Conservation (phyloP, 2,888 invertebrate species). For the Macropis europaea region DNA sequence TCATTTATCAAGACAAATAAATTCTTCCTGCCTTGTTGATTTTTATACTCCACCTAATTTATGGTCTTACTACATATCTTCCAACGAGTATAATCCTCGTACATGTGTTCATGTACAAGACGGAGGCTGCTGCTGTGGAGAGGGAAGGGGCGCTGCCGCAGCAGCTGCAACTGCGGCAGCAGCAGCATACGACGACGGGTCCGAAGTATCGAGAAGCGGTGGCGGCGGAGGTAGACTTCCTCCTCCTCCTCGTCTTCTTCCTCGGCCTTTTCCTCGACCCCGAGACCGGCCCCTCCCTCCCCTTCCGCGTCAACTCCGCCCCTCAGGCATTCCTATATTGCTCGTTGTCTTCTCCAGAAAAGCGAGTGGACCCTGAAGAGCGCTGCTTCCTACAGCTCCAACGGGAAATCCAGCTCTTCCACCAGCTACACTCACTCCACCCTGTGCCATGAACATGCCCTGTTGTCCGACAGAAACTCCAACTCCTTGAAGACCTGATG, state of each 20-base stretch:
- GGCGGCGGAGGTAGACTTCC: slow-evolving; percentile 72
- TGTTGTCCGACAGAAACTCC: slow-evolving; percentile 73
- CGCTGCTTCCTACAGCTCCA: slow-evolving; percentile 79
- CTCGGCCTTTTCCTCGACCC: slow-evolving; percentile 88
- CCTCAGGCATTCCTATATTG: slow-evolving; percentile 93
- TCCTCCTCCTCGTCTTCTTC: slow-evolving; percentile 87
- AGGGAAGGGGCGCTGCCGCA: slow-evolving; percentile 77
- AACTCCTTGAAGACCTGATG: slow-evolving; percentile 73
- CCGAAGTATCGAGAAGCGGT: slow-evolving; percentile 76
- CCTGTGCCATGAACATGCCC: slow-evolving; percentile 76
- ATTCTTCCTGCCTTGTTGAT: no score
- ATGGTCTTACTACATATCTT: no score
- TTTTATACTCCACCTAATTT: no score
- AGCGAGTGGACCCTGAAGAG: slow-evolving; percentile 91
- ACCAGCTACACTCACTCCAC: slow-evolving; percentile 61
- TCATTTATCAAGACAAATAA: no score
- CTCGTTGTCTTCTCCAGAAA: slow-evolving; percentile 94
- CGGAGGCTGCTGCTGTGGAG: slow-evolving; percentile 77
- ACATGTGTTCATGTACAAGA: slow-evolving; percentile 71
- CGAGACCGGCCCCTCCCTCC: slow-evolving; percentile 90
- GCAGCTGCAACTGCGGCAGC: slow-evolving; percentile 72
- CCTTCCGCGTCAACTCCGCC: slow-evolving; percentile 92
- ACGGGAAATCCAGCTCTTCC: slow-evolving; percentile 86
- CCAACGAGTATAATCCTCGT: slow-evolving; percentile 8
- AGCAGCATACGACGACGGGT: slow-evolving; percentile 76